These are phyloP conservation scores for Rhineura floridana DNA, from an alignment of 2,113 vertebrate genomes.

Conservation along the genomic window DNA sequence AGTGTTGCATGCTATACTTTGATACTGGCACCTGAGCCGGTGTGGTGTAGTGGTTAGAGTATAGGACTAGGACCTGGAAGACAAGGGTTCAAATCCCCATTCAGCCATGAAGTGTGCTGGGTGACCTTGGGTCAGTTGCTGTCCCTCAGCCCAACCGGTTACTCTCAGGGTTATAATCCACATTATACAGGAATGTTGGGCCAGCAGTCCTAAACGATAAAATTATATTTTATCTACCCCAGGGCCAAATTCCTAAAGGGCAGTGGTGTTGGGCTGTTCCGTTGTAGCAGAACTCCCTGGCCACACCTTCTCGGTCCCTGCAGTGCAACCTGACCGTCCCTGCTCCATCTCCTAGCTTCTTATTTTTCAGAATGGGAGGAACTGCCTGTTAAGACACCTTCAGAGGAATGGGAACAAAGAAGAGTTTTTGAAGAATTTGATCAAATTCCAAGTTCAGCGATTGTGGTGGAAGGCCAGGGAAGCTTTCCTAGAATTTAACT, in stretches of 20 bases:
- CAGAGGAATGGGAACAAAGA: too few relatives aligned
- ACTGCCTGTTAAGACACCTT: too few relatives aligned
- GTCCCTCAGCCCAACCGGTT: too few relatives aligned
- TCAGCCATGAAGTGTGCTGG: too few relatives aligned
- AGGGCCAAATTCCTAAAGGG: conserved; percentile 2
- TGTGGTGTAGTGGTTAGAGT: too few relatives aligned
- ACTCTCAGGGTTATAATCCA: background rate
- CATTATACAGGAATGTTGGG: background rate
- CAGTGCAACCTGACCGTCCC: background rate
- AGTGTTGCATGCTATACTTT: too few relatives aligned
- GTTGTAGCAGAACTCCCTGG: background rate
- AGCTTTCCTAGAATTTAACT: background rate
- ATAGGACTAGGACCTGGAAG: too few relatives aligned
- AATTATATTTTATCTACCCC: background rate
- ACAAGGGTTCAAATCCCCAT: too few relatives aligned
- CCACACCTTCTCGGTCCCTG: background rate
- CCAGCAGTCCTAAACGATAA: background rate
- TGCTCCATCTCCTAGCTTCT: background rate
- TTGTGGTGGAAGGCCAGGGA: background rate
- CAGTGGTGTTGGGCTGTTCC: background rate
- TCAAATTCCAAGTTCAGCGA: background rate
- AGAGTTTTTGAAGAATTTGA: background rate
- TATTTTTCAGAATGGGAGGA: background rate
- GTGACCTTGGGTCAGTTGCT: too few relatives aligned
- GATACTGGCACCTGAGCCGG: too few relatives aligned